Conservation (phyloP, 1,140 invertebrate species). For the Megalonaias nervosa region DNA sequence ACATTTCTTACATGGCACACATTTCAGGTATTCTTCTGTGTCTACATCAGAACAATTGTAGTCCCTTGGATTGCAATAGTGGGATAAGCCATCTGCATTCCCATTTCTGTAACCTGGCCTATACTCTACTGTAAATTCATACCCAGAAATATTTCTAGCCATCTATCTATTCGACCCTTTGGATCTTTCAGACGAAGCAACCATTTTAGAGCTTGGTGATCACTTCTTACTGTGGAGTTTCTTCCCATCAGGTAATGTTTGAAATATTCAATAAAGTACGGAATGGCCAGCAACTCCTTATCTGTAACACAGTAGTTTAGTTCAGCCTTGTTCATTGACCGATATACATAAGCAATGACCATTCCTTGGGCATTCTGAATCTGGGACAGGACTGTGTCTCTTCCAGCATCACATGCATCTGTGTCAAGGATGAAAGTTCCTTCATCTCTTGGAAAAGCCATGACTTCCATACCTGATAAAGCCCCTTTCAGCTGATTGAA, state of each 20-base stretch:
- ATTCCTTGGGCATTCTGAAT: no score
- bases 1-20: slow-evolving; percentile 1
- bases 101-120: no score
- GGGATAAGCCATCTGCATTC: background rate
- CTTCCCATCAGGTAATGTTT: slow-evolving; percentile 8
- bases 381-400: no score
- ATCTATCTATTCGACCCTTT: slow-evolving; percentile 30
- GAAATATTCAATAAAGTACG: slow-evolving; percentile 18
- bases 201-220: slow-evolving; percentile 9
- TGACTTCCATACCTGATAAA: slow-evolving; percentile 5
- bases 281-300: background rate
- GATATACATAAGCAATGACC: slow-evolving; percentile 42
- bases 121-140: no score
- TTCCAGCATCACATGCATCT: no score
- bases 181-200: slow-evolving; percentile 30
- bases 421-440: no score
- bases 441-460: no score
- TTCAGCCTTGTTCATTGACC: slow-evolving; percentile 62
- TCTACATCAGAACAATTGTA: slow-evolving; percentile 1
- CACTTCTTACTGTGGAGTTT: background rate
- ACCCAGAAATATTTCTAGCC: slow-evolving; percentile 11
- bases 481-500: no score
- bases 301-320: slow-evolving; percentile 66
- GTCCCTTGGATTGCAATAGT: background rate
- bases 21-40: slow-evolving; percentile 4